Percentiles rank a stretch among this genome's conserved stretches.
Conservation (phyloP, 1,140 invertebrate genomes). For the Achroia grisella region DNA sequence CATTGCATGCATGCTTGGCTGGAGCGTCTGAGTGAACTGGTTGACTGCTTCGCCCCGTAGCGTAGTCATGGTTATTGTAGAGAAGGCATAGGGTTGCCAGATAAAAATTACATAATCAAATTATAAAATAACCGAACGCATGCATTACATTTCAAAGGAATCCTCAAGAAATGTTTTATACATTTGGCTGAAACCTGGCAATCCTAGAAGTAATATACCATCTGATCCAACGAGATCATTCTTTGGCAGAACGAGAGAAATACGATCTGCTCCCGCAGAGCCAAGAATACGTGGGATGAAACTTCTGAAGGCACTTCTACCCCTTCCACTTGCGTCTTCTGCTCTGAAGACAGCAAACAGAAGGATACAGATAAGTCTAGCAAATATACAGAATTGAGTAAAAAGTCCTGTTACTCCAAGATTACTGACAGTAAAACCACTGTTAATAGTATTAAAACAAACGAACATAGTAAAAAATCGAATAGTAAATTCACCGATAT, state of each 20-base stretch:
- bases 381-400: conserved; percentile 14
- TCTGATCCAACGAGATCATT: conserved; percentile 23
- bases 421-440: conserved; percentile 20
- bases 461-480: conserved; percentile 23
- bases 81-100: too few species aligned
- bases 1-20: too few species aligned
- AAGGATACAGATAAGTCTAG: conserved; percentile 33
- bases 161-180: not conserved
- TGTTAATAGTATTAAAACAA: conserved; percentile 15
- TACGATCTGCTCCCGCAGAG: conserved; percentile 35
- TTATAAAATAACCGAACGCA: too few species aligned
- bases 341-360: conserved; percentile 28
- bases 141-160: too few species aligned
- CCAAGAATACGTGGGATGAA: conserved; percentile 30
- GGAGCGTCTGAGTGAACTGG: too few species aligned
- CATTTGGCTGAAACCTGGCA: conserved; percentile 1
- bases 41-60: too few species aligned
- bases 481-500: conserved; percentile 29
- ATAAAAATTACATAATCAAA: too few species aligned
- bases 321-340: conserved; percentile 48
- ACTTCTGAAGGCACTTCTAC: conserved; percentile 37
- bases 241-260: conserved; percentile 33
- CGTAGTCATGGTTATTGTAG: too few species aligned
- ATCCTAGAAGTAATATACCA: not conserved
- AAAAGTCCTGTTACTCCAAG: conserved; percentile 14